Evolutionary conservation across 2,797 vertebrate species (phyloP), one percentile per base, ranked within the genome.

Genomic region (Muscicapa striata): DNA sequence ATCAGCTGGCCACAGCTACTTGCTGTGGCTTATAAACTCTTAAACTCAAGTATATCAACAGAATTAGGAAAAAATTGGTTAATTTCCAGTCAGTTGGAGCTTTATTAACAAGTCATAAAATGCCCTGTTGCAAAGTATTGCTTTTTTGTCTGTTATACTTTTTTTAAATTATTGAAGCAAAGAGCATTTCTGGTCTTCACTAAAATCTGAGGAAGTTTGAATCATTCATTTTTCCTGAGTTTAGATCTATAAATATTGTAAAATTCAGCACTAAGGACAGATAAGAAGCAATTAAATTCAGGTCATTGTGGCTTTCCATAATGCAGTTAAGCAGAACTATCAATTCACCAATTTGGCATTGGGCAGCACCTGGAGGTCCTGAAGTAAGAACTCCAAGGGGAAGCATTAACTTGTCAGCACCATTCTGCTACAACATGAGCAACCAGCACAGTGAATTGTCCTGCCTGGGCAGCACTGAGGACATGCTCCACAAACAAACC

Each of bases 381-480:
- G 41, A 48, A 58, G 43, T 61, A 83, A 83, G 43, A 97, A 96
- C 96, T 96, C 97, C 95, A 97, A 97, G 94, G 94, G 96, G 96
- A 98, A 98, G 95, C 97, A 97, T 98, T 97, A 97, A 97, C 96
- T 94, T 97, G 94, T 97, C 96, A 98, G 88, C 92, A 96, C 95
- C 95, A 91, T 94, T 89, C 89, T 61, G 85, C 59, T 51, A 10
- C 79, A 79, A 43, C n/a, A 41, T 0, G 4, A 57, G 49, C 29
- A 41, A 38, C 45, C 63, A 66, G 51, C 57, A 63, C 9, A 17
- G 36, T 29, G 76, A 58, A 90, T 36, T 6, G 40, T 26, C 41
- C 61, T 24, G n/a, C 61, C 38, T 14, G 41, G 75, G 57, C 26
- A 89, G 27, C 3, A 5, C 32, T 1, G 6, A 93, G 48, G 54